These are phyloP conservation scores for Neoseiulus cucumeris DNA, from an alignment of 1,140 invertebrate species.

Conservation along the genomic window DNA sequence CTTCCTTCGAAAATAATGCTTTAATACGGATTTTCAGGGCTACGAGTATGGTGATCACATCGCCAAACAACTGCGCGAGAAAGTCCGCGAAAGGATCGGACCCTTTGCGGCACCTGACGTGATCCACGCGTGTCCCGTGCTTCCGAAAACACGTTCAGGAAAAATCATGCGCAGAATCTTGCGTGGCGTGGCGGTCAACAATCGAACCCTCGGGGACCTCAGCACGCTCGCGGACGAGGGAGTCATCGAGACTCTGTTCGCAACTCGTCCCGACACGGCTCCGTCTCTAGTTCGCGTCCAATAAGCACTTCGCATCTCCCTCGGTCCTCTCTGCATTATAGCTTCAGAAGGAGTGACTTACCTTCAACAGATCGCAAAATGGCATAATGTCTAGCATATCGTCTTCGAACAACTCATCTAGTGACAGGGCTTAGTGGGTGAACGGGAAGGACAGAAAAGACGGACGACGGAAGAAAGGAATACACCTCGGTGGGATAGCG, in stretches of 20 bases:
- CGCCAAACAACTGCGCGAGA: constrained; percentile 24
- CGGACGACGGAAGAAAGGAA: too few relatives aligned
- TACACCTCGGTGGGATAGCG: too few relatives aligned
- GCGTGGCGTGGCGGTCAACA: constrained; percentile 71
- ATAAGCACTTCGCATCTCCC: background rate
- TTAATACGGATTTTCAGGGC: constrained; percentile 26
- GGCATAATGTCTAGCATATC: too few relatives aligned
- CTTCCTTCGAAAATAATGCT: background rate
- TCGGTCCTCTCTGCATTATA: too few relatives aligned
- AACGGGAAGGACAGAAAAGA: too few relatives aligned
- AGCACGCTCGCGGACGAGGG: constrained; percentile 73
- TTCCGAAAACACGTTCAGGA: constrained; percentile 92
- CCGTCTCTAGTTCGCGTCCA: background rate
- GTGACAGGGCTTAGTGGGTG: too few relatives aligned
- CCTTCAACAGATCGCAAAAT: too few relatives aligned
- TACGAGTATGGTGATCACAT: constrained; percentile 35
- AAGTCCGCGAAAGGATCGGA: constrained; percentile 76
- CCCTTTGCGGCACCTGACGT: constrained; percentile 88
- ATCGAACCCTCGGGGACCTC: constrained; percentile 69
- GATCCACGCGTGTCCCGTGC: constrained; percentile 67
- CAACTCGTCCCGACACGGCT: constrained; percentile 27
- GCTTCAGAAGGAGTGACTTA: too few relatives aligned
- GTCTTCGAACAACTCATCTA: too few relatives aligned
- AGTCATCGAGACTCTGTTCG: constrained; percentile 55
- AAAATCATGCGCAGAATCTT: constrained; percentile 93